Percentiles rank a stretch among this genome's conserved stretches.
Conservation (phyloP, 1,140 invertebrate species). For the Arctopsyche grandis region DNA sequence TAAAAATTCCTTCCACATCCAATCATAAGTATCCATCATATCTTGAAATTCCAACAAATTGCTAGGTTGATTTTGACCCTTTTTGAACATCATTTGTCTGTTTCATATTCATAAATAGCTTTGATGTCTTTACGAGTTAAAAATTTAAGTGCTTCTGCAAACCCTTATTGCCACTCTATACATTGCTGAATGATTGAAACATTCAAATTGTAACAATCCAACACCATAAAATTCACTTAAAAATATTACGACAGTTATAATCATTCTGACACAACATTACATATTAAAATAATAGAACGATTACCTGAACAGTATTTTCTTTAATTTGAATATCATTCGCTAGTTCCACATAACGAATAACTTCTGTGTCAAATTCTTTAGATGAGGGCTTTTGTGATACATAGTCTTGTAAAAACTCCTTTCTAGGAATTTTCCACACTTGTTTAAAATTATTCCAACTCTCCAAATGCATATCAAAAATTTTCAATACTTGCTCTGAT, state of each 20-base stretch:
- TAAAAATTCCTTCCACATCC: no score
- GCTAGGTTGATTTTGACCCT: conserved; percentile 68
- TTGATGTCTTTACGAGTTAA: conserved; percentile 74
- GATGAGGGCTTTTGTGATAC: conserved; percentile 76
- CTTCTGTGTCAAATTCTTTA: conserved; percentile 80
- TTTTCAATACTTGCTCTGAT: conserved; percentile 67
- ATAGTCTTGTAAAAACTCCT: conserved; percentile 77
- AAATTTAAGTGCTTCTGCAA: conserved; percentile 74
- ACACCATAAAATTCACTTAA: conserved; percentile 79
- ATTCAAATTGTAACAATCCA: conserved; percentile 82
- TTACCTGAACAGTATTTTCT: conserved; percentile 73
- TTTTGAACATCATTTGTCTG: conserved; percentile 61
- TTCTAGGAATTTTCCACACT: conserved; percentile 86
- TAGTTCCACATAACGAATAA: conserved; percentile 79
- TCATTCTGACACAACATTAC: no score
- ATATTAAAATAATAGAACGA: conserved; percentile 8
- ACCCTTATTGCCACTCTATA: conserved; percentile 80
- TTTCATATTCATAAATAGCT: conserved; percentile 70
- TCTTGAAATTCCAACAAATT: conserved; percentile 70
- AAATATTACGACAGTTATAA: conserved; percentile 48
- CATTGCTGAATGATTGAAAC: conserved; percentile 82
- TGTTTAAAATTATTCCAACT: conserved; percentile 82
- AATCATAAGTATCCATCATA: conserved; percentile 70
- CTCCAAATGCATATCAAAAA: conserved; percentile 71
- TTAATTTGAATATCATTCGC: conserved; percentile 81